Conservation (phyloP, 2,113 vertebrate species). For the Castor canadensis region DNA sequence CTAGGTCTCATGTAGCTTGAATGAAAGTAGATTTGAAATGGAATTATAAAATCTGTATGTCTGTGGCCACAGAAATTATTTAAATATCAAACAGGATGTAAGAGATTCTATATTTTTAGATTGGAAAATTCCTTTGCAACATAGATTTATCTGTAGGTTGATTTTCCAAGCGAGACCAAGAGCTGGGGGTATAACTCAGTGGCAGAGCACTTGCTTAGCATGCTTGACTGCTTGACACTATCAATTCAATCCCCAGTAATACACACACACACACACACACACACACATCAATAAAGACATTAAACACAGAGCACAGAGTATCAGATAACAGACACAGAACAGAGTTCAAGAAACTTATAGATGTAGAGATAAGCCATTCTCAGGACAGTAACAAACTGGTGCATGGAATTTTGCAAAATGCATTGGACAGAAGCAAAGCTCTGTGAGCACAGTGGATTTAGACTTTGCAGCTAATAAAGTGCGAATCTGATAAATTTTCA, state of each 20-base stretch:
- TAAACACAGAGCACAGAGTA: neutral
- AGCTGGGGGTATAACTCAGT: neutral
- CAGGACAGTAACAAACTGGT: neutral
- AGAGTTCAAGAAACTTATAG: neutral
- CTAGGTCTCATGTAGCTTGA: neutral
- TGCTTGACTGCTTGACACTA: neutral
- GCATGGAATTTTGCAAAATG: neutral
- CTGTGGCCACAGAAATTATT: neutral
- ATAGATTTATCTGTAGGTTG: neutral
- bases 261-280: neutral
- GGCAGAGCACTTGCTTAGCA: neutral
- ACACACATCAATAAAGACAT: neutral
- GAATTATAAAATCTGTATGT: neutral
- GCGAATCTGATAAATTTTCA: neutral
- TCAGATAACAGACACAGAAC: neutral
- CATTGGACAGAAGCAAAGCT: neutral
- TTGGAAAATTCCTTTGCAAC: neutral
- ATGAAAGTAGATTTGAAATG: neutral
- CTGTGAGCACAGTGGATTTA: conserved; percentile 2
- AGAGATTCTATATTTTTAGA: neutral
- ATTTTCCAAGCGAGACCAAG: neutral
- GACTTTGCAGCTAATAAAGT: neutral
- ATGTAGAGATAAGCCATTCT: neutral
- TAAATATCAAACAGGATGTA: neutral
- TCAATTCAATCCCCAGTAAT: neutral